Conservation (phyloP, 2,797 vertebrate species). For the Pyrocephalus nanus region DNA sequence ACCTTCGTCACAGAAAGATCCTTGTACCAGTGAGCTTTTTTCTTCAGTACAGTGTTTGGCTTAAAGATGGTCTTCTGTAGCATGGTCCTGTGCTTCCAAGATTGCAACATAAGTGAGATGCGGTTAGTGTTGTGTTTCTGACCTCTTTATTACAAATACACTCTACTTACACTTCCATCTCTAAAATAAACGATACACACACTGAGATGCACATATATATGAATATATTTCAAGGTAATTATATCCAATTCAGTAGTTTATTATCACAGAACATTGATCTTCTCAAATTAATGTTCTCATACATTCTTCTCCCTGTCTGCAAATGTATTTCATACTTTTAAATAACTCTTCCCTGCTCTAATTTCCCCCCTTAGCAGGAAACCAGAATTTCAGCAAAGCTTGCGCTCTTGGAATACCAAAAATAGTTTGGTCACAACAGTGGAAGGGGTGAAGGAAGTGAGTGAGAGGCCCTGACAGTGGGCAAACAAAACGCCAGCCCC, state of each 20-base stretch:
- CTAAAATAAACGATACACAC: conserved; percentile 6
- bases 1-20: neutral
- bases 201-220: neutral
- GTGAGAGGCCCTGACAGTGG: conserved; percentile 5
- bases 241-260: neutral
- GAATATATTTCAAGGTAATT: neutral
- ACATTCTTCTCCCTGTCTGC: neutral
- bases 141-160: neutral
- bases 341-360: conserved; percentile 9
- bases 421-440: conserved; percentile 43
- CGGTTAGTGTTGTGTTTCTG: neutral
- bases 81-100: neutral
- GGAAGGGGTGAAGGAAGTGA: conserved; percentile 52
- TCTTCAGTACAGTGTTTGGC: neutral
- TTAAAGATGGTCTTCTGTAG: neutral
- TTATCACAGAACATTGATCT: neutral
- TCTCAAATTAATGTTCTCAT: conserved; percentile 9
- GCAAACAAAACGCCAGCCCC: neutral
- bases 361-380: conserved; percentile 22
- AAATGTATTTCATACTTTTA: conserved; percentile 12
- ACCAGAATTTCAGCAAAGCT: conserved; percentile 50
- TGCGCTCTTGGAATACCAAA: conserved; percentile 44
- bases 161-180: neutral
- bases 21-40: neutral
- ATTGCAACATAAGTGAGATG: neutral